Percentiles rank a stretch among this genome's conserved stretches.
These are phyloP conservation scores for human DNA, from an alignment of 2,113 vertebrate genomes.

Conservation along the genomic window DNA sequence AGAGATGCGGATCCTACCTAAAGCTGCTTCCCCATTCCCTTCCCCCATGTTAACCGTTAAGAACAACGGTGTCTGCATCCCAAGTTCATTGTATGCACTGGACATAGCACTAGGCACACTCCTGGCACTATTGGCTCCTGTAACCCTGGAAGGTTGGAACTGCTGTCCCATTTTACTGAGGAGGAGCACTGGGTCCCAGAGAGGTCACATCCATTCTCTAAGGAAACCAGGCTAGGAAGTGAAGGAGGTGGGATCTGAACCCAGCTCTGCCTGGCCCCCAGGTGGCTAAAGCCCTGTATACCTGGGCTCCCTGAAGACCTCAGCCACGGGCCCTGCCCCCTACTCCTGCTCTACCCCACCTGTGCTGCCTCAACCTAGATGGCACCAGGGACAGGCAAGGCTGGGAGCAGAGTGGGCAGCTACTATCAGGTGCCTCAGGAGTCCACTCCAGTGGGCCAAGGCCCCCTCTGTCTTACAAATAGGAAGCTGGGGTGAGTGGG, in stretches of 20 bases:
- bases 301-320: neutral
- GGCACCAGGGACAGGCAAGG: neutral
- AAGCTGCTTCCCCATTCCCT: neutral
- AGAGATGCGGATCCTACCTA: neutral
- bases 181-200: neutral
- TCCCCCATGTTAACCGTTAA: neutral
- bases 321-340: neutral
- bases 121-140: neutral
- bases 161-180: neutral
- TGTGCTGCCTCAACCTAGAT: neutral
- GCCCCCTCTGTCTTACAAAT: neutral
- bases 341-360: neutral
- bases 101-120: neutral
- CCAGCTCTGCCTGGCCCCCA: neutral
- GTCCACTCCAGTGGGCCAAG: neutral
- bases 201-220: neutral
- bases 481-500: neutral
- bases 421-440: neutral
- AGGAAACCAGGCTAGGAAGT: neutral
- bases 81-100: neutral
- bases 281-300: neutral
- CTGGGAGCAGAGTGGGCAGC: neutral
- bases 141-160: neutral
- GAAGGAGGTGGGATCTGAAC: neutral
- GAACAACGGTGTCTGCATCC: neutral